Percentiles rank a stretch among this genome's conserved stretches.
Evolutionary conservation across 92 coral and sea anemone genomes (phyloP).

Genomic region (Heteractis magnifica): DNA sequence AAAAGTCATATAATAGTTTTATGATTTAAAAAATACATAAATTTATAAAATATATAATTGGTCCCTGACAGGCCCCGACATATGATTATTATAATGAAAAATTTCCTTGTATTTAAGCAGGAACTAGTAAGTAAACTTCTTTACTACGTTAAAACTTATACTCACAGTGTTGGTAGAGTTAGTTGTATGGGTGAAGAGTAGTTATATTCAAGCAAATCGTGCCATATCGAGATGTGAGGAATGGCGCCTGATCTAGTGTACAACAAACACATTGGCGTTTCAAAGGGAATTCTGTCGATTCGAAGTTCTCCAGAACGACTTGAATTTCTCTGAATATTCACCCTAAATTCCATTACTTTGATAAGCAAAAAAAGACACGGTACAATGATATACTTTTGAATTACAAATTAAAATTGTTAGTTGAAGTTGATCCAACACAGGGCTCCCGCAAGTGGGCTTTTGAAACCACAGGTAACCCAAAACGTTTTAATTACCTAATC

Average conservation of each 20-base stretch:
- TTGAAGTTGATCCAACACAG: not conserved
- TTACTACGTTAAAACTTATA: not conserved
- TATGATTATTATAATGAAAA: no score
- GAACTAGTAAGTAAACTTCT: not conserved
- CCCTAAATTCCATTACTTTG: slow-evolving; percentile 52
- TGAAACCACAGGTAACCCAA: slow-evolving; percentile 4
- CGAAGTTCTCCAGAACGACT: slow-evolving; percentile 64
- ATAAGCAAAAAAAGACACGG: not conserved
- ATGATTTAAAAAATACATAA: no score
- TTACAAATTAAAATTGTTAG: not conserved
- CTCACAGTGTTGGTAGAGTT: slow-evolving; percentile 86
- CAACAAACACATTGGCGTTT: slow-evolving; percentile 81
- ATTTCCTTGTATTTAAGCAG: no score
- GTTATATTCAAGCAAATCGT: slow-evolving; percentile 56
- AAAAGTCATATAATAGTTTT: no score
- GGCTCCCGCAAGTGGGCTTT: not conserved
- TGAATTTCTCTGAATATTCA: slow-evolving; percentile 11
- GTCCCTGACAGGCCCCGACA: no score
- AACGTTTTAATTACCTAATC: no score
- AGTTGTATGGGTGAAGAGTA: slow-evolving; percentile 64
- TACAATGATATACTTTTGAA: no score
- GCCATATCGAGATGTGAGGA: slow-evolving; percentile 63
- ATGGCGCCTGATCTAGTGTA: slow-evolving; percentile 86
- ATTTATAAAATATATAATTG: no score
- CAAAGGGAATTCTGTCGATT: slow-evolving; percentile 30